phyloP scores from a whole-genome alignment of 2,113 vertebrate species.

The Thunnus maccoyii region DNA sequence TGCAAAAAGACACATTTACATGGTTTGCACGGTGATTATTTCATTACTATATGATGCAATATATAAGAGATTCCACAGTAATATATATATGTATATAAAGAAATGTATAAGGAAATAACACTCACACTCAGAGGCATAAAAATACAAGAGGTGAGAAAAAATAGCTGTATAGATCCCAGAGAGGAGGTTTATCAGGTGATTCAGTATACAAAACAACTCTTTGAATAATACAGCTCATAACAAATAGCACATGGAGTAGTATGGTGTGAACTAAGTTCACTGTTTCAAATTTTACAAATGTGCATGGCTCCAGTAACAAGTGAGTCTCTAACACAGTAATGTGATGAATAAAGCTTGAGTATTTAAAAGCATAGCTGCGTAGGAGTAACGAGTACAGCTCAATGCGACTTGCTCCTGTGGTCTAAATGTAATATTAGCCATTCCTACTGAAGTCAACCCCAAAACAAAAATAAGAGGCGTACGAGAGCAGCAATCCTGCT shows the following conservation, averaged over 20 bases:
- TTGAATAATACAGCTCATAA: constrained; percentile 24
- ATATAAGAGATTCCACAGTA: background rate
- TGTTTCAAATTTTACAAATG: constrained; percentile 34
- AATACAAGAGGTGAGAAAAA: background rate
- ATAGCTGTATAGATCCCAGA: background rate
- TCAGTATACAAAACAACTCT: constrained; percentile 11
- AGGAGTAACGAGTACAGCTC: constrained; percentile 44
- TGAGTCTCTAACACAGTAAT: background rate
- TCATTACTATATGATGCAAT: background rate
- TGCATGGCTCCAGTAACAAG: constrained; percentile 21
- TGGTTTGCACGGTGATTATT: background rate
- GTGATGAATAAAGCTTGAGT: constrained; percentile 13
- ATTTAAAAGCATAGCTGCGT: constrained; percentile 39
- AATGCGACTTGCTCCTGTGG: constrained; percentile 31
- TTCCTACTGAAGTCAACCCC: constrained; percentile 58
- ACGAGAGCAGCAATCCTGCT: constrained; percentile 47
- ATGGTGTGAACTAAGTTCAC: background rate
- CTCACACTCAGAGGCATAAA: background rate
- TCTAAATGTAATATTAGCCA: constrained; percentile 67
- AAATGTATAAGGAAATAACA: background rate
- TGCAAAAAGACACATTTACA: background rate
- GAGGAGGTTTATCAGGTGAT: background rate
- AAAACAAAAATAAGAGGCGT: constrained; percentile 58
- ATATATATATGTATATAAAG: background rate
- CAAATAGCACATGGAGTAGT: constrained; percentile 1